phyloP scores from a whole-genome alignment of 2,113 vertebrate species.

The Python bivittatus region DNA sequence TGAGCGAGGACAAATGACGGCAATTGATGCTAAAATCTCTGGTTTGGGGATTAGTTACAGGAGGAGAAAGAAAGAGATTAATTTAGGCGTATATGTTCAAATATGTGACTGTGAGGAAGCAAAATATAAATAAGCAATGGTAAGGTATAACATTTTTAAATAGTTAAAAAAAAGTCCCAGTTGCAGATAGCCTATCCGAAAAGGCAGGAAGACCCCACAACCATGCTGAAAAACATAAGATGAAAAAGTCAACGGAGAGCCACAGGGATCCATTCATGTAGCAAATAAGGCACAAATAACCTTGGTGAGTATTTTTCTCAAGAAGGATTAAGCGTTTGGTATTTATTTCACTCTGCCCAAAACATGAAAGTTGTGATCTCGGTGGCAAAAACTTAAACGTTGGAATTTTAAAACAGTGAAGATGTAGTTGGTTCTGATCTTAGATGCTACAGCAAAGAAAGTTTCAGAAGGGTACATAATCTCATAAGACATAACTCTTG shows the following conservation, averaged over 20 bases:
- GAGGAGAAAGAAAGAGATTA: not conserved
- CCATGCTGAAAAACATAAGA: not conserved
- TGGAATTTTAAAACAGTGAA: not conserved
- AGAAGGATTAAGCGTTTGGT: not conserved
- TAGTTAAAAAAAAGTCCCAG: not conserved
- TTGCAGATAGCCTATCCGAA: not conserved
- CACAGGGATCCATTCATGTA: not conserved
- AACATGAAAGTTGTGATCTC: not conserved
- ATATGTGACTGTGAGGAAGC: not conserved
- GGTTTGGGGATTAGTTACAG: not conserved
- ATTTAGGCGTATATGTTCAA: not conserved
- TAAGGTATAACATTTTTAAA: not conserved
- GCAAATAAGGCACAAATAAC: not conserved
- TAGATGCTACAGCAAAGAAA: no score
- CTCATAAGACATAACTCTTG: no score
- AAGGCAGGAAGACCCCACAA: not conserved
- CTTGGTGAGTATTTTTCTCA: not conserved
- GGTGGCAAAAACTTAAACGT: not conserved
- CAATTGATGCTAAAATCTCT: not conserved
- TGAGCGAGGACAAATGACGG: not conserved
- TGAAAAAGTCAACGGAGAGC: not conserved
- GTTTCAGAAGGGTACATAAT: no score
- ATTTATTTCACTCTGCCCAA: not conserved
- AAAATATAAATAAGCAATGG: not conserved
- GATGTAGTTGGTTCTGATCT: not conserved